Evolutionary conservation across 2,113 vertebrate species (phyloP), one percentile per base, ranked within the genome.

Genomic region (Passerina amoena): DNA sequence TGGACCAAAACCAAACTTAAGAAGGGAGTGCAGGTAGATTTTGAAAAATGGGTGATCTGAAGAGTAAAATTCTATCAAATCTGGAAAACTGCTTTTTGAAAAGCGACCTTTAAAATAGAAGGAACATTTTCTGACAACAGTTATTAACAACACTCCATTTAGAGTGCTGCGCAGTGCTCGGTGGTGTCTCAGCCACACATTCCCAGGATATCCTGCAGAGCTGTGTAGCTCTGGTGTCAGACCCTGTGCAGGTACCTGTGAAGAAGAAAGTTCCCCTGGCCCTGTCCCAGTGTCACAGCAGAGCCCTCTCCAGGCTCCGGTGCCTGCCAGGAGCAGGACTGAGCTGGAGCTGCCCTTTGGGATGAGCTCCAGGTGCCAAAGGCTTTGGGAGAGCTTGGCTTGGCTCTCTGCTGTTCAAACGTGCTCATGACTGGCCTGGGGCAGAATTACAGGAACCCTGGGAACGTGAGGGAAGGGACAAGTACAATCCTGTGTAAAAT

Each of bases 41-140:
- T 66, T 86, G 60, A 63, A 65, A 57, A 79, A 69, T 11, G 12
- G 11, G 40, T 33, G 30, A 24, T 37, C 61, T 69, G 57, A 79
- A 64, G 25, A 50, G 21, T 17, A 51, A 81, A 37, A 57, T 63
- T 61, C 30, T 35, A 75, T 7, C 35, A 50, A 70, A 71, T 30
- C 30, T 68, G 51, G 37, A 78, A 68, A 78, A 78, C 2, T 23
- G 2, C 4, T 59, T 40, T 61, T 65, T 56, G 50, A 83, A 89
- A 92, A 82, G 35, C 2, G 0, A 35, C 20, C 5, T 54, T 60
- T 61, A 60, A 79, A 72, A 65, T 16, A 38, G 0, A 0, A 18
- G 6, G 40, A 56, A 14, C 7, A 14, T 75, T 87, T 89, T 56
- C 25, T 35, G 50, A 30, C 15, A 1, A 65, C 80, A 56, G 25